Evolutionary conservation across 2,888 invertebrate species (phyloP), one percentile per base, ranked within the genome.

Genomic region (Parasteatoda lunata): DNA sequence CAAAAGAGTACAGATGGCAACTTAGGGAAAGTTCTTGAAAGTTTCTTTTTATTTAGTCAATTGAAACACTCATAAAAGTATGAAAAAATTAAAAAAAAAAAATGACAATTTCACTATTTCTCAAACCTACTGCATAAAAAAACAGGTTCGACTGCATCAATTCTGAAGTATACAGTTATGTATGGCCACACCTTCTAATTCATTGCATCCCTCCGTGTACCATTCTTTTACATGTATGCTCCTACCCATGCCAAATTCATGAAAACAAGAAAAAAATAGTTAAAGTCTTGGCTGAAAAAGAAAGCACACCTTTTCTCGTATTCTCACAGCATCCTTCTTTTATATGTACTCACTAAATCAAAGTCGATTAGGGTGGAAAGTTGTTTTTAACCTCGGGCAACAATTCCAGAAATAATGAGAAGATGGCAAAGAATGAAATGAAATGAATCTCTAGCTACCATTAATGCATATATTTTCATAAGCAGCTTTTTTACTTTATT

Each of bases 281-380:
- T 64, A 59, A n/a, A 8, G 11, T 45, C 52, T 73, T 52, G 64
- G n/a, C 77, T 54, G 51, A 72, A 73, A 11, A 30, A 52, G 59
- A 75, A 85, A 73, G 30, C 79, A 71, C 85, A 77, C 85, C 85
- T 85, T 85, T 85, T 78, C 80, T 79, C 48, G 79, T 76, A 85
- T 79, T 79, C 80, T 79, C 70, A 65, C 52, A 51, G 70, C 76
- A 76, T 73, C 78, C 66, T 83, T 77, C 69, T 69, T 59, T 73
- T 51, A 45, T 52, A 73, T 78, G 49, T 64, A 65, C 59, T 71
- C 79, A 80, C 85, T 85, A 80, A 73, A 85, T 85, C 80, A 80
- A 80, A 75, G 85, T 85, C 80, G 76, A 85, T 75, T 79, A 76
- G 80, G 79, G 75, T 75, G 71, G 77, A 65, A 75, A 76, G 64